phyloP scores from a whole-genome alignment of 1,140 invertebrate species.

The Lepidurus packardi region DNA sequence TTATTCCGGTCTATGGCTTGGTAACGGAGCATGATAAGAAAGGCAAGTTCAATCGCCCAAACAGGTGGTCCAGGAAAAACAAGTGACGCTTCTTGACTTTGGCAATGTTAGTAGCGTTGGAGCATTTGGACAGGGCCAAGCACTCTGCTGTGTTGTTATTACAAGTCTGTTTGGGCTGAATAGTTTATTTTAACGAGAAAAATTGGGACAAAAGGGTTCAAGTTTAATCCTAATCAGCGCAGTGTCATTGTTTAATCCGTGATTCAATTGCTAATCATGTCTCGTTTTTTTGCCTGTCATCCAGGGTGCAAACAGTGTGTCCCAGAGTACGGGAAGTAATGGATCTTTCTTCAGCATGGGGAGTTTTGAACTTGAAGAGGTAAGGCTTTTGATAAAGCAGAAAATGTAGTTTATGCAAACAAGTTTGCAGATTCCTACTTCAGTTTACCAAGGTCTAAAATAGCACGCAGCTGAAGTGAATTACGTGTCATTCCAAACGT shows the following conservation, averaged over 20 bases:
- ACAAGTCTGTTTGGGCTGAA: not conserved
- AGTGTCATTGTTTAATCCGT: not conserved
- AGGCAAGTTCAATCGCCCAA: slow-evolving; percentile 16
- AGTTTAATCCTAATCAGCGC: not conserved
- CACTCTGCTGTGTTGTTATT: slow-evolving; percentile 22
- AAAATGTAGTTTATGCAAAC: not conserved
- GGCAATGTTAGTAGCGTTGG: not conserved
- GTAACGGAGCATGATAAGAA: slow-evolving; percentile 34
- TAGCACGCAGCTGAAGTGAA: too few relatives aligned
- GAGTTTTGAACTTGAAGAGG: slow-evolving; percentile 63
- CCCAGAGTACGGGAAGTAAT: slow-evolving; percentile 64
- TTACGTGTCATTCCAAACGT: too few relatives aligned
- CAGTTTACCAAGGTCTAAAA: too few relatives aligned
- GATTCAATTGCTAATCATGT: not conserved
- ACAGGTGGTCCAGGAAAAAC: slow-evolving; percentile 5
- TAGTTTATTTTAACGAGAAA: not conserved
- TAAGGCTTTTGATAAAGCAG: slow-evolving; percentile 19
- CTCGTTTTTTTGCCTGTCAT: slow-evolving; percentile 40
- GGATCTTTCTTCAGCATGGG: slow-evolving; percentile 64
- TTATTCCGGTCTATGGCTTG: slow-evolving; percentile 5
- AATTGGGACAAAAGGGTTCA: not conserved
- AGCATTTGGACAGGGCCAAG: not conserved
- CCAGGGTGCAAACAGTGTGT: slow-evolving; percentile 52
- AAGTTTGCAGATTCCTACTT: too few relatives aligned
- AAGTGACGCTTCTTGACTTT: not conserved